Evolutionary conservation across 1,140 invertebrate genomes (phyloP), one percentile per base, ranked within the genome.

Genomic region (Trichogramma pretiosum): DNA sequence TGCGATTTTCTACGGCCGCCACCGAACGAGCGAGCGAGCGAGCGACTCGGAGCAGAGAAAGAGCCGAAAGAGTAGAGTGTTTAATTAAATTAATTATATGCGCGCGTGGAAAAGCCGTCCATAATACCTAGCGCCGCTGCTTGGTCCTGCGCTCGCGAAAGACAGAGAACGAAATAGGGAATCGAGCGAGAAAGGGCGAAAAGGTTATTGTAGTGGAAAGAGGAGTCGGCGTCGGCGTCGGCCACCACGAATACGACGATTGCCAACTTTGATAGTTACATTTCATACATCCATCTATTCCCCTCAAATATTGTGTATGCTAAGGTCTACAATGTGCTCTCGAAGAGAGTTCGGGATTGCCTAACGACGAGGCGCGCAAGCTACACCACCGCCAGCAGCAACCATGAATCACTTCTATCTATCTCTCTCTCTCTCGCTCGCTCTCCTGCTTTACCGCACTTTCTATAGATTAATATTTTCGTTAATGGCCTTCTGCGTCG

Each of bases 31-130:
- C n/a, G n/a, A n/a, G n/a, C n/a, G n/a, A n/a, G n/a, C n/a, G n/a
- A n/a, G n/a, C n/a, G n/a, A n/a, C n/a, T n/a, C n/a, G n/a, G n/a
- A n/a, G n/a, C n/a, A n/a, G n/a, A n/a, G n/a, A n/a, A n/a, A n/a
- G n/a, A n/a, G n/a, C n/a, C n/a, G n/a, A n/a, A n/a, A n/a, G n/a
- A n/a, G n/a, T n/a, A n/a, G n/a, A n/a, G n/a, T 60, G 64, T 70
- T 70, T 70, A 71, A 71, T 71, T 70, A 71, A 70, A 69, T 70
- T 71, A 70, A 70, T 71, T 68, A 70, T 71, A 70, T 68, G 68
- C 65, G 60, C 68, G 67, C 65, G 60, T 38, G 37, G 24, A n/a
- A n/a, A n/a, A n/a, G 60, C 60, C 62, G 61, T 54, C 59, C 59
- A 63, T 67, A 61, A 70, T 69, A 67, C 67, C 67, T 70, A 70